Evolutionary conservation across 1,140 invertebrate genomes (phyloP), one percentile per base, ranked within the genome.

Genomic region (Calosoma granatense): DNA sequence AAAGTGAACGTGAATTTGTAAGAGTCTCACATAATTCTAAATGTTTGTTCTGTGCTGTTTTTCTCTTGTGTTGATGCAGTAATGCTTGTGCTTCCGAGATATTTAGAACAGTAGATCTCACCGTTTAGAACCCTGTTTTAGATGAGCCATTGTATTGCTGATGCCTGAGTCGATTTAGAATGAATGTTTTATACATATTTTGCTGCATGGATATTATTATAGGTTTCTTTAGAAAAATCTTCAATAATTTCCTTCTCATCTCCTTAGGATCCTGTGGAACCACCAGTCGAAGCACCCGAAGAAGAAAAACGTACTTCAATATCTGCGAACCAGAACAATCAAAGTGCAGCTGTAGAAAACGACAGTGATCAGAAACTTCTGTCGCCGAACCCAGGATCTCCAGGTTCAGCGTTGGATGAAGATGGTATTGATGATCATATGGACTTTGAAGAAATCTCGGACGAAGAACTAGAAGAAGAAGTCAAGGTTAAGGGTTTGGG

Each of bases 371-470:
- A 53, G 23, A 56, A 64, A 54, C 54, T 60, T 54, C 57, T 51
- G 1, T 60, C 54, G 54, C 55, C 61, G 65, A 47, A 59, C 56
- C 57, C 43, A 61, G 55, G 57, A 65, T 52, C 57, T 22, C 51
- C 70, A 61, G 63, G 17, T 61, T 63, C 67, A 51, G 57, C 71
- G 61, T 21, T 59, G 2, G 67, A 74, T 62, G 63, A 75, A 63
- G 61, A 72, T 60, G 65, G 73, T 59, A 66, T 73, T 58, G n/a
- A n/a, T n/a, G 65, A 66, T 30, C 65, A 85, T 59, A 80, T 91
- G 68, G 88, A 90, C 63, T 92, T 92, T 75, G 89, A 92, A 74
- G 88, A 91, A 76, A 92, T 91, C 62, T 92, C 88, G 19, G 89
- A 92, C 72, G 88, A 90, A 57, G 89, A 92, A 69, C 70, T 91